Base-by-base conservation (phyloP, 2,888 invertebrate species). In the Hirtodrosophila duncani region DNA sequence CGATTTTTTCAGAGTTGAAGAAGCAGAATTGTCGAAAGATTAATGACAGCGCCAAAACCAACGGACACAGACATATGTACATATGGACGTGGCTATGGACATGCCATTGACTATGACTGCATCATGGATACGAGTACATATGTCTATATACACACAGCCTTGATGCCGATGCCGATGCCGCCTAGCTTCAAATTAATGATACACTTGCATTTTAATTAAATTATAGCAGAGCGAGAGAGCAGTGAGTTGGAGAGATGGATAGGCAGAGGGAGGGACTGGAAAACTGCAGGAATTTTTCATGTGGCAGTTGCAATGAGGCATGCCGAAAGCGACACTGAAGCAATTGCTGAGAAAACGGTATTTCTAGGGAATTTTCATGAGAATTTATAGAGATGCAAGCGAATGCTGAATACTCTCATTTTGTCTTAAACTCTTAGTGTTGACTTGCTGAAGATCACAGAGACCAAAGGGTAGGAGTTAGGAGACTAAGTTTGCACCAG, bases 191-290 rank as follows among this genome's bases (percentile, higher is more conserved):
- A 77, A 59, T 77, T 65, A 72, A 71, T 74, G 75, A 77, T 60
- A 77, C 72, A 72, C 66, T 74, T 80, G 72, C 81, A 80, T 57
- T 77, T 68, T 80, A 80, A 74, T 74, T 77, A 63, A 74, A 66
- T 66, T 60, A 60, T 44, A 36, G 53, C 29, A 29, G 41, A 43
- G 14, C 46, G 33, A 56, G 31, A 29, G 41, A 43, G 14, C 23
- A 27, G 31, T 33, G 27, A 34, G 41, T 23, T 23, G 8, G 5
- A 27, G 10, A 23, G 13, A 26, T 8, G n/a, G 14, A 39, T 11
- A 39, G 18, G 23, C 14, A 16, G 18, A 9, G 20, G 9, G 13
- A 21, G 3, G 21, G 13, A 3, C 16, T 33, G 10, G 17, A 14
- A 9, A 45, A 38, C 20, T 13, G 17, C 26, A 31, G 51, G 34